phyloP scores from a whole-genome alignment of 2,797 vertebrate genomes.

The Thamnophis elegans region DNA sequence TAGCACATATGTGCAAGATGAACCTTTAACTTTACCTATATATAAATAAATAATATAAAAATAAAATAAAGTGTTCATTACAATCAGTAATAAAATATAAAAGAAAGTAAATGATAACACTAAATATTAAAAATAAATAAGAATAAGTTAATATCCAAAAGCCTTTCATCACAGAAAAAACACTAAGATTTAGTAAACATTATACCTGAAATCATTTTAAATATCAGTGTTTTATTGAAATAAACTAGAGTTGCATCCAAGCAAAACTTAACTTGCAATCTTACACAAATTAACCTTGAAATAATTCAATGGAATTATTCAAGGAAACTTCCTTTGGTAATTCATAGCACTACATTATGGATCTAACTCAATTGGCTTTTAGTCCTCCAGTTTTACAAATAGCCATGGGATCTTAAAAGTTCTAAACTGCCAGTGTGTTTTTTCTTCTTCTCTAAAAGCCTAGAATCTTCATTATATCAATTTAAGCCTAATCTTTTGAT shows the following conservation, averaged over 20 bases:
- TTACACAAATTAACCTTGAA: neutral
- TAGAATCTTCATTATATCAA: neutral
- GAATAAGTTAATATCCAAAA: neutral
- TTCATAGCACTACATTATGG: neutral
- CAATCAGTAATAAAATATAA: neutral
- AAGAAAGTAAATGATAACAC: neutral
- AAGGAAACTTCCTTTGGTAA: neutral
- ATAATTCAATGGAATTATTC: neutral
- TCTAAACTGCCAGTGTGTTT: neutral
- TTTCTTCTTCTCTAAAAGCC: neutral
- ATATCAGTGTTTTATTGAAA: neutral
- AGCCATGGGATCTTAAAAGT: neutral
- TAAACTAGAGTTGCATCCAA: neutral
- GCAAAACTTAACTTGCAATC: neutral
- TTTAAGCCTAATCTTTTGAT: conserved; percentile 18
- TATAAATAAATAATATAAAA: neutral
- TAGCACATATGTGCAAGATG: too few relatives aligned
- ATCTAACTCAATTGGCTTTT: neutral
- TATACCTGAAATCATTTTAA: neutral
- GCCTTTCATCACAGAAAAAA: neutral
- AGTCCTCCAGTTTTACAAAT: neutral
- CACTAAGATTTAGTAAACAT: neutral
- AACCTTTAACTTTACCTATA: too few relatives aligned
- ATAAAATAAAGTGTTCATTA: neutral
- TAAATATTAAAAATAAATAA: neutral